Conservation (phyloP, 2,113 vertebrate genomes). For the human region GRCh38 chr16:72373501-72374000, state of each 20-base stretch:
- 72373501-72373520: slow-evolving; percentile 78
- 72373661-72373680: slow-evolving; percentile 12
- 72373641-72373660: slow-evolving; percentile 52
- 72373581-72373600: slow-evolving; percentile 74
- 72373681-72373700: background rate
- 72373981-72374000: background rate
- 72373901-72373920: background rate
- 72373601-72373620: slow-evolving; percentile 71
- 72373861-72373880: background rate
- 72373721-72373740: slow-evolving; percentile 7
- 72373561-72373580: slow-evolving; percentile 66
- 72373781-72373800: background rate
- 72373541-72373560: slow-evolving; percentile 70
- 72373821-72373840: background rate
- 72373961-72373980: slow-evolving; percentile 13
- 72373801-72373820: slow-evolving; percentile 4
- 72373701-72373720: slow-evolving; percentile 14
- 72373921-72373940: background rate
- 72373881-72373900: background rate
- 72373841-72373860: background rate
- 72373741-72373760: slow-evolving; percentile 7
- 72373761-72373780: slow-evolving; percentile 21
- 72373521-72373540: slow-evolving; percentile 80
- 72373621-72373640: slow-evolving; percentile 58
- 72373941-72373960: background rate